Base-by-base conservation (phyloP, 2,888 invertebrate genomes). In the Drosophila robusta region DNA sequence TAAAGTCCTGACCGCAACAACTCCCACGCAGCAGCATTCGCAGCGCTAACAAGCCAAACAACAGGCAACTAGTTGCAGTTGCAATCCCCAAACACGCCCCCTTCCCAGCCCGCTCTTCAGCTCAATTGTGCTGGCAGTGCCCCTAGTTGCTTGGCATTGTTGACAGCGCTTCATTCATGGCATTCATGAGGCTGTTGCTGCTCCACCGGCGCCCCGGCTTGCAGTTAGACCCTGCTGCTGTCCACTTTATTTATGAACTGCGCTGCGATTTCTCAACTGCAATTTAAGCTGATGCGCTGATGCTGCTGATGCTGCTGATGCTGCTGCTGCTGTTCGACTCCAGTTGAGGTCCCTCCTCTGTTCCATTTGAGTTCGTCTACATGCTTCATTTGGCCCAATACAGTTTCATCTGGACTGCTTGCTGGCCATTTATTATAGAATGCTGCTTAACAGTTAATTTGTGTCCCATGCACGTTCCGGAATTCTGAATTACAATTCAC, bases 141-240 rank as follows among this genome's bases (percentile, higher is more conserved):
- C 77, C 66, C 52, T 51, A 67, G 70, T 75, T 63, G 67, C 69
- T 54, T 71, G 70, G 62, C 73, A 80, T 87, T 86, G 84, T 84
- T 88, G 88, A 79, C 83, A 87, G 73, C 63, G 80, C 73, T 73
- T 82, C 80, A 84, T 87, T 83, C 86, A 85, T 82, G 69, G 24
- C 54, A 77, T 82, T 85, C 88, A 85, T 71, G 69, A 65, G 64
- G 51, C 65, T 63, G 52, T 67, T 55, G 47, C 49, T 46, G 45
- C 34, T 38, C 38, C 4, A 41, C 22, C 41, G 38, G 16, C 0
- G 9, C 11, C 4, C 34, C 14, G 22, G 18, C 42, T 18, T 41
- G 39, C 47, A 54, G 52, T 39, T 46, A 50, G 57, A 38, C 45
- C 57, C 44, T 54, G 50, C 44, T 51, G 42, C 49, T 41, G 57